Percentiles rank a stretch among this genome's conserved stretches.
Evolutionary conservation across 2,113 vertebrate genomes (phyloP).

Genomic region (Neolamprologus falcicula): DNA sequence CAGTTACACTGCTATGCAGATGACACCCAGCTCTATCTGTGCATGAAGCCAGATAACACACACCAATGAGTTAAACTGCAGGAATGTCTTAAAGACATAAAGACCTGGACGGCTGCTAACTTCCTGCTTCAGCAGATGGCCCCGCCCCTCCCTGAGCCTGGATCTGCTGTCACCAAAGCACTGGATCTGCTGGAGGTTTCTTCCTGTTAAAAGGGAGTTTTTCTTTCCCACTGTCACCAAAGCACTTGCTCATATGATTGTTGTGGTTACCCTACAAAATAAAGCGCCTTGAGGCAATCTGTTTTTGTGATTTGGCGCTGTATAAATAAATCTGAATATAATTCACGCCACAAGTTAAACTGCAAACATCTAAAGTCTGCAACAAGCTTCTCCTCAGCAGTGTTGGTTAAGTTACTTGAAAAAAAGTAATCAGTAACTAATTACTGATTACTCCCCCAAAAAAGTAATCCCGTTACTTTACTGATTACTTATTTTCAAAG

Average conservation of each 20-base stretch:
- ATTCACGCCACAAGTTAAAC: not conserved
- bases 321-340: not conserved
- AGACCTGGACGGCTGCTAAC: accelerated
- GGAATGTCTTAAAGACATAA: not conserved
- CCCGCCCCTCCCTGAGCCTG: not conserved
- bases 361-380: not conserved
- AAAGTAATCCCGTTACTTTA: too few species aligned
- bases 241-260: not conserved
- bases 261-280: not conserved
- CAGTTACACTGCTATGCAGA: not conserved
- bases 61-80: accelerated
- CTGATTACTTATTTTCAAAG: too few species aligned
- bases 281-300: not conserved
- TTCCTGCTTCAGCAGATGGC: not conserved
- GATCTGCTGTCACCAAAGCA: not conserved
- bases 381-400: not conserved
- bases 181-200: not conserved
- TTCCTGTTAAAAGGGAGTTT: not conserved
- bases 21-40: not conserved
- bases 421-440: too few species aligned
- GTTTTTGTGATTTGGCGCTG: accelerated
- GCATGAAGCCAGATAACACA: not conserved
- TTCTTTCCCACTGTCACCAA: not conserved
- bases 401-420: too few species aligned
- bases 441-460: accelerated